Evolutionary conservation across 2,888 invertebrate species (phyloP).

Genomic region (Amphipyra berbera): DNA sequence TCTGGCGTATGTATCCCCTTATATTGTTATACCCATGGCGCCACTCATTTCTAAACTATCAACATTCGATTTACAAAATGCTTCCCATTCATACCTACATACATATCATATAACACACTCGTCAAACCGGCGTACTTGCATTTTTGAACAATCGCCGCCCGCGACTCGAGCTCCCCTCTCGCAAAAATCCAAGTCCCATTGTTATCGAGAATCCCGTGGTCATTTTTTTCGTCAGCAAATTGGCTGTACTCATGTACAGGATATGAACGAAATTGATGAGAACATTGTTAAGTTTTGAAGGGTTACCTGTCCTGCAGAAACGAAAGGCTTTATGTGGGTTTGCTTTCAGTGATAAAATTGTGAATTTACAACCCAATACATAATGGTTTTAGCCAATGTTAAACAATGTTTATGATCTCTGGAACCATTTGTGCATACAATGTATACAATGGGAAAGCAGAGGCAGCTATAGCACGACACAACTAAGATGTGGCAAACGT

Average conservation of each 20-base stretch:
- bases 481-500: too few relatives aligned
- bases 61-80: background rate
- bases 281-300: slow-evolving; percentile 6
- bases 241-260: background rate
- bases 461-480: too few relatives aligned
- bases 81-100: background rate
- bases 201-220: slow-evolving; percentile 27
- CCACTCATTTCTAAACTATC: background rate
- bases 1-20: too few relatives aligned
- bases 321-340: slow-evolving; percentile 4
- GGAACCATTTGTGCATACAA: too few relatives aligned
- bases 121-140: slow-evolving; percentile 27
- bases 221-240: slow-evolving; percentile 30
- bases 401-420: background rate
- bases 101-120: background rate
- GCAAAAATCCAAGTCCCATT: slow-evolving; percentile 43
- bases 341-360: background rate
- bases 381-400: too few relatives aligned
- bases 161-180: slow-evolving; percentile 39
- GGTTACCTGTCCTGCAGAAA: background rate
- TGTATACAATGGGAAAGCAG: too few relatives aligned
- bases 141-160: slow-evolving; percentile 50
- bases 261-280: slow-evolving; percentile 6
- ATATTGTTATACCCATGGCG: background rate
- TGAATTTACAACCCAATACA: background rate